These are phyloP conservation scores for Lobophora halterata DNA, from an alignment of 2,888 invertebrate species.

Conservation along the genomic window DNA sequence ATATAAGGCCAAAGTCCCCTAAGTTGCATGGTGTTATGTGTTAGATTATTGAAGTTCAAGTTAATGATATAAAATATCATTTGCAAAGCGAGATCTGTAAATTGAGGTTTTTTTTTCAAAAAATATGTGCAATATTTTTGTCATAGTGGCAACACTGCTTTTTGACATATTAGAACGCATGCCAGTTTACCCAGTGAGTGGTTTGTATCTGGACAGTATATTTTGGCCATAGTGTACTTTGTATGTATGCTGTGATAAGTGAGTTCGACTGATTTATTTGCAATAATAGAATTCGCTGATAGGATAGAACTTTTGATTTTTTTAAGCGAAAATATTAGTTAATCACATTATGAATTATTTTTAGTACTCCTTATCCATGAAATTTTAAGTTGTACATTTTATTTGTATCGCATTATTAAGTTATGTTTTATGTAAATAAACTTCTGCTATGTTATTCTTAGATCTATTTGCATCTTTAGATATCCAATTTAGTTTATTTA, in stretches of 20 bases:
- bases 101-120: slow-evolving; percentile 39
- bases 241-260: slow-evolving; percentile 54
- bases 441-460: slow-evolving; percentile 64
- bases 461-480: slow-evolving; percentile 63
- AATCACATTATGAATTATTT: slow-evolving; percentile 45
- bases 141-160: slow-evolving; percentile 50
- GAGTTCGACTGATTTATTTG: slow-evolving; percentile 58
- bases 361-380: slow-evolving; percentile 48
- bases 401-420: slow-evolving; percentile 53
- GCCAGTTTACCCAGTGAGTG: slow-evolving; percentile 39
- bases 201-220: slow-evolving; percentile 32
- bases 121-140: slow-evolving; percentile 45
- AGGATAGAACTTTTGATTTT: slow-evolving; percentile 45
- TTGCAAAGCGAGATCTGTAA: slow-evolving; percentile 60
- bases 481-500: slow-evolving; percentile 76
- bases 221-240: slow-evolving; percentile 47
- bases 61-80: slow-evolving; percentile 74
- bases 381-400: slow-evolving; percentile 75
- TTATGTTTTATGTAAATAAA: slow-evolving; percentile 72
- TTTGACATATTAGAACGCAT: slow-evolving; percentile 27
- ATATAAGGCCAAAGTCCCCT: slow-evolving; percentile 21
- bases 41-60: slow-evolving; percentile 36
- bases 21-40: slow-evolving; percentile 25
- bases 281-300: slow-evolving; percentile 47
- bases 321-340: slow-evolving; percentile 40